Base-by-base conservation (phyloP, 2,113 vertebrate genomes). In the Ramphastos sulfuratus region DNA sequence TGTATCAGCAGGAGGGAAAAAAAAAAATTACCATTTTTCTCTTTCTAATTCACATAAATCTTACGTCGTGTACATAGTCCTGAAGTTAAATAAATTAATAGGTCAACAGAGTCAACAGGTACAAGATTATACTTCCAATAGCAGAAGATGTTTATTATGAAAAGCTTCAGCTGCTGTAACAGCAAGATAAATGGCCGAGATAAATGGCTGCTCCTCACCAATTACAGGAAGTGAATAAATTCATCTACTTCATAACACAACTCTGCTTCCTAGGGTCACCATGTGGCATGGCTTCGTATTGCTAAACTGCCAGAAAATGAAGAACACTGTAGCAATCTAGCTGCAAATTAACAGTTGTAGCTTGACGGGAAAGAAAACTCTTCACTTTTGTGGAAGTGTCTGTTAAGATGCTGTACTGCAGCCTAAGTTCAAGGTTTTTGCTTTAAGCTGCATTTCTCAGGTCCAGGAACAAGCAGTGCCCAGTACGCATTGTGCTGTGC, bases 81-180 rank as follows among this genome's bases (percentile, higher is more conserved):
- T 52, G 10, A 88, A 82, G 44, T 61, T 77, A 89, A 91, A 63
- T 39, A 73, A 72, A 82, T 89, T 61, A 74, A 88, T 84, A 86
- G 50, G 91, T 84, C 78, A 87, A 70, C 30, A 79, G 67, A 76
- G 25, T 85, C 50, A 24, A 82, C 74, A 4, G 7, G 55, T 52
- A 52, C 35, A 60, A 64, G 48, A 73, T 76, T 78, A 79, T 79
- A 85, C 25, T 61, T 89, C n/a, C 69, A 89, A 77, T 18, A 65
- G 71, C 44, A 88, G 88, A 93, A 27, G 35, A 61, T 70, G 52
- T 74, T 92, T 89, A 87, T 88, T 86, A 65, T 90, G 87, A 90
- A 92, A 95, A 82, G 42, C 9, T 55, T 84, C 30, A 35, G 66
- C 64, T 59, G 37, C 55, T 91, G 55, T 70, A 87, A 77, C 90